A percentile compares a stretch with the other conserved stretches of the same genome.
Conservation (phyloP, 1,140 invertebrate genomes). For the Trachymyrmex cornetzi region DNA sequence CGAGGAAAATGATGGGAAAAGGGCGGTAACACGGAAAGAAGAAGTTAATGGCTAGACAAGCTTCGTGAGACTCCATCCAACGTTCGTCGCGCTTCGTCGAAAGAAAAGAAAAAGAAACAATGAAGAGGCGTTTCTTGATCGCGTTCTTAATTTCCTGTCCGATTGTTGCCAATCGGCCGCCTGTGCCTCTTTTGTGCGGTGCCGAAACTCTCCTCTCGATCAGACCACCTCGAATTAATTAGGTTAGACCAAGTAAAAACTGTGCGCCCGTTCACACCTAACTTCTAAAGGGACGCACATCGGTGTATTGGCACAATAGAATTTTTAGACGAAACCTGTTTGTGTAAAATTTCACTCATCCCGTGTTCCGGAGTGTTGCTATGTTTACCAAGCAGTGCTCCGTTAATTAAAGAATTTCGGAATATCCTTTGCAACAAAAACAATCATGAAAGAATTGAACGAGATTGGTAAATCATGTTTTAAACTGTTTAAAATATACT, state of each 20-base stretch:
- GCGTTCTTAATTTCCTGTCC: constrained; percentile 77
- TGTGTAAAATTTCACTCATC: neutral
- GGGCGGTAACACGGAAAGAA: constrained; percentile 38
- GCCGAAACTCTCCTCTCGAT: constrained; percentile 39
- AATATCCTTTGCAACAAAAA: neutral
- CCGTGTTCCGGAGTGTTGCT: neutral
- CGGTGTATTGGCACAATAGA: neutral
- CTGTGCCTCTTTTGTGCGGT: constrained; percentile 68
- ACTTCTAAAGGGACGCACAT: neutral
- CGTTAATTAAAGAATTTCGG: neutral
- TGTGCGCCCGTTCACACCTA: constrained; percentile 34
- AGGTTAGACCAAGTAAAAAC: constrained; percentile 58
- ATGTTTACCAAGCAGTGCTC: constrained; percentile 11
- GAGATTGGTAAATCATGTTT: no score
- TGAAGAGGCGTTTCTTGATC: constrained; percentile 65
- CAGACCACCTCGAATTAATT: constrained; percentile 65
- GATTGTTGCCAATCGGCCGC: constrained; percentile 72
- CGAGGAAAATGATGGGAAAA: constrained; percentile 65
- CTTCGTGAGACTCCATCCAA: constrained; percentile 50
- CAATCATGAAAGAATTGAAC: neutral
- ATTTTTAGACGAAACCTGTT: neutral
- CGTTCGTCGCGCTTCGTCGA: constrained; percentile 66
- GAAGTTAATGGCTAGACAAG: constrained; percentile 38
- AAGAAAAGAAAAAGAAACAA: constrained; percentile 65
- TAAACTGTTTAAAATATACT: no score